A percentile compares a stretch with the other conserved stretches of the same genome.
These are phyloP conservation scores for Drosophila atripex DNA, from an alignment of 2,888 invertebrate genomes.

Conservation along the genomic window DNA sequence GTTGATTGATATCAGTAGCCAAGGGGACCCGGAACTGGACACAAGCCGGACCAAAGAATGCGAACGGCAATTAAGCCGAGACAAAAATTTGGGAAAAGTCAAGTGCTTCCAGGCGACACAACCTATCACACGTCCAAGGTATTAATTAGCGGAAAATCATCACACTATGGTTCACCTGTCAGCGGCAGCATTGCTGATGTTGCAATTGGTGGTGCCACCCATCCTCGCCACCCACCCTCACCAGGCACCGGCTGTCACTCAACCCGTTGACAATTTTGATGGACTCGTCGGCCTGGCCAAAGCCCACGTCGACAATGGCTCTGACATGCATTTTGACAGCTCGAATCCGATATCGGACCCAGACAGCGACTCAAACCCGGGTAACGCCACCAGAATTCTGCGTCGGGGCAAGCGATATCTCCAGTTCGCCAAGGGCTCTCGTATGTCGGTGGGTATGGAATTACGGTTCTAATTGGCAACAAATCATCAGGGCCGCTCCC, in stretches of 20 bases:
- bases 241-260: constrained; percentile 36
- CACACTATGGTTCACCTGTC: constrained; percentile 31
- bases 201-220: constrained; percentile 37
- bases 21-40: constrained; percentile 51
- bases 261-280: constrained; percentile 45
- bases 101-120: constrained; percentile 16
- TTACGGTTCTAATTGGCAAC: constrained; percentile 7
- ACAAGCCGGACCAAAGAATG: constrained; percentile 40
- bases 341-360: constrained; percentile 7
- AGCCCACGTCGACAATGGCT: constrained; percentile 14
- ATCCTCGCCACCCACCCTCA: constrained; percentile 12
- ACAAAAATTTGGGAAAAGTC: constrained; percentile 8
- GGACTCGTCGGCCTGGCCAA: constrained; percentile 28
- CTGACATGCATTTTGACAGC: constrained; percentile 46
- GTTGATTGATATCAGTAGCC: constrained; percentile 52
- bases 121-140: not conserved
- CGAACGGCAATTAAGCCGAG: constrained; percentile 16
- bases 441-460: constrained; percentile 81
- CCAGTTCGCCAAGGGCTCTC: constrained; percentile 80
- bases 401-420: constrained; percentile 82
- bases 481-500: constrained; percentile 2
- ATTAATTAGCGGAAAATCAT: constrained; percentile 45
- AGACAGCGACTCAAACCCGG: constrained; percentile 25
- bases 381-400: constrained; percentile 47
- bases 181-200: constrained; percentile 25